Percentiles rank a stretch among this genome's conserved stretches.
Conservation (phyloP, 2,888 invertebrate species). For the Sinopyrophorus schimmeli region DNA sequence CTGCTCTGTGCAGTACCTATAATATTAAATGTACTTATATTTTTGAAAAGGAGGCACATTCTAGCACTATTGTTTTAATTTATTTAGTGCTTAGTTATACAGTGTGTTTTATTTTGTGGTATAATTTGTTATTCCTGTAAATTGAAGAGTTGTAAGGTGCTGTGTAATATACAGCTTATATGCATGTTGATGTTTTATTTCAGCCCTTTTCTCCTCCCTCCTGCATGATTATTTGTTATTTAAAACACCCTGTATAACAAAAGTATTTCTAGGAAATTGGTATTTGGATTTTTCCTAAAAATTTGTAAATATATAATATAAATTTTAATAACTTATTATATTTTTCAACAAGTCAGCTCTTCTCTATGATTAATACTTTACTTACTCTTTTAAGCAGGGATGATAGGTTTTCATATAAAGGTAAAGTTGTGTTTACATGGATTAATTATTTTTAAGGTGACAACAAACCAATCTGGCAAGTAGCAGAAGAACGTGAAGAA, state of each 20-base stretch:
- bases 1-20: too few species aligned
- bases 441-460: slow-evolving; percentile 61
- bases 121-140: slow-evolving; percentile 21
- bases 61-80: slow-evolving; percentile 5
- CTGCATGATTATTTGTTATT: slow-evolving; percentile 25
- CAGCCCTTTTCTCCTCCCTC: slow-evolving; percentile 23
- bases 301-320: neutral
- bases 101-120: slow-evolving; percentile 31
- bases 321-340: too few species aligned
- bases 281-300: neutral
- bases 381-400: too few species aligned
- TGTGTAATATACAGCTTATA: slow-evolving; percentile 42
- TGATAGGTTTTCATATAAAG: neutral
- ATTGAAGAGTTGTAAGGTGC: slow-evolving; percentile 34
- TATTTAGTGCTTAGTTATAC: slow-evolving; percentile 27
- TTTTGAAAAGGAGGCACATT: too few species aligned
- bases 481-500: slow-evolving; percentile 98
- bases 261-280: neutral
- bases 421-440: neutral
- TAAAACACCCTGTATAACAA: slow-evolving; percentile 39
- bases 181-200: slow-evolving; percentile 43
- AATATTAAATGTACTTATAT: too few species aligned
- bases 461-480: slow-evolving; percentile 97
- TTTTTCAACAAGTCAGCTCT: too few species aligned
- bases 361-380: too few species aligned